A percentile compares a stretch with the other conserved stretches of the same genome.
phyloP scores from a whole-genome alignment of 2,888 invertebrate genomes.

The Protonemura montana region DNA sequence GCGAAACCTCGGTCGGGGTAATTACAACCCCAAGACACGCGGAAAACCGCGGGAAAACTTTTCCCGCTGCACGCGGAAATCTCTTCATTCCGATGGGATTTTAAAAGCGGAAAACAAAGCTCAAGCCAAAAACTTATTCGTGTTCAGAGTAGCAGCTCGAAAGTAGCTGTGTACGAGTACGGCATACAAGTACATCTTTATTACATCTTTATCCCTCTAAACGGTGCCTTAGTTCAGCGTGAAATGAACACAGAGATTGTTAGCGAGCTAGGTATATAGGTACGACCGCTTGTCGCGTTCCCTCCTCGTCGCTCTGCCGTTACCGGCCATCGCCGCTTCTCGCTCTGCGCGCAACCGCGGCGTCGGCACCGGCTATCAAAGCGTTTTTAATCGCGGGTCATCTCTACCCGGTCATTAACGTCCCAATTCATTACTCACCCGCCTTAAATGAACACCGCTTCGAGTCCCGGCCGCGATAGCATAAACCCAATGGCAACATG shows the following conservation, averaged over 20 bases:
- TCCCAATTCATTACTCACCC: slow-evolving; percentile 35
- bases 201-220: background rate
- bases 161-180: background rate
- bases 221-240: background rate
- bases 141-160: background rate
- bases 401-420: slow-evolving; percentile 31
- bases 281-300: background rate
- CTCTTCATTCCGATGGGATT: background rate
- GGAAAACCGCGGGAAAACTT: background rate
- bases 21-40: background rate
- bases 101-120: background rate
- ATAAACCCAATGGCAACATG: too few relatives aligned
- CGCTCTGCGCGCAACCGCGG: background rate
- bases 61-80: background rate
- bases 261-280: background rate
- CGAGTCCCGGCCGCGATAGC: background rate
- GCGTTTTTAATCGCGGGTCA: background rate
- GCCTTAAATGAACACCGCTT: slow-evolving; percentile 21
- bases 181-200: background rate
- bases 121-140: background rate
- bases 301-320: background rate
- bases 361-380: background rate
- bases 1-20: background rate
- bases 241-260: background rate
- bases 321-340: background rate